Conservation (phyloP, 2,797 vertebrate genomes). For the Sphenopsis melanotis region DNA sequence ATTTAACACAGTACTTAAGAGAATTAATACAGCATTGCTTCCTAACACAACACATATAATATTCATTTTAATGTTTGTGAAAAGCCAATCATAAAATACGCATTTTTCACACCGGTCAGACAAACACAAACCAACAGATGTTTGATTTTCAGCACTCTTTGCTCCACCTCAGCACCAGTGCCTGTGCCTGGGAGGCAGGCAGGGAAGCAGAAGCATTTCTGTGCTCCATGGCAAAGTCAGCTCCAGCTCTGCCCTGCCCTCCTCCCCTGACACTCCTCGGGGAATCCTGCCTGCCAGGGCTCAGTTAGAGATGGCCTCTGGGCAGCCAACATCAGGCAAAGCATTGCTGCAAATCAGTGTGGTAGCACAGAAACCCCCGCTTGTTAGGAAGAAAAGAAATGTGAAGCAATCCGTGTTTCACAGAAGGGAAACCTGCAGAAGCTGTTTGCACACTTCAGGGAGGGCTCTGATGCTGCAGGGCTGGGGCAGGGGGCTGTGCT, state of each 20-base stretch:
- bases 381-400: not conserved
- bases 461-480: not conserved
- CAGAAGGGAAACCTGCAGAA: not conserved
- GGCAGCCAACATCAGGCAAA: not conserved
- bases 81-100: no score
- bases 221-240: not conserved
- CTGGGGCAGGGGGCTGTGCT: not conserved
- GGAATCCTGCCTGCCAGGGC: not conserved
- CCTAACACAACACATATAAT: no score
- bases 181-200: not conserved
- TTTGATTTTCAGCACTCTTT: not conserved
- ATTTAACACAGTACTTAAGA: no score
- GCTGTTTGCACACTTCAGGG: not conserved
- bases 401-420: not conserved
- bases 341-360: not conserved
- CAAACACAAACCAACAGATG: not conserved
- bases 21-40: no score
- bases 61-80: no score
- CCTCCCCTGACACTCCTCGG: not conserved
- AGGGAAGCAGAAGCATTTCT: not conserved
- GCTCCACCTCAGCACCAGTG: not conserved
- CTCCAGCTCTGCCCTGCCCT: not conserved
- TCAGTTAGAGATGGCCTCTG: not conserved
- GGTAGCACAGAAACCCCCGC: not conserved
- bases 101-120: not conserved